Evolutionary conservation across 2,113 vertebrate species (phyloP).

Genomic region (Austrofundulus limnaeus): DNA sequence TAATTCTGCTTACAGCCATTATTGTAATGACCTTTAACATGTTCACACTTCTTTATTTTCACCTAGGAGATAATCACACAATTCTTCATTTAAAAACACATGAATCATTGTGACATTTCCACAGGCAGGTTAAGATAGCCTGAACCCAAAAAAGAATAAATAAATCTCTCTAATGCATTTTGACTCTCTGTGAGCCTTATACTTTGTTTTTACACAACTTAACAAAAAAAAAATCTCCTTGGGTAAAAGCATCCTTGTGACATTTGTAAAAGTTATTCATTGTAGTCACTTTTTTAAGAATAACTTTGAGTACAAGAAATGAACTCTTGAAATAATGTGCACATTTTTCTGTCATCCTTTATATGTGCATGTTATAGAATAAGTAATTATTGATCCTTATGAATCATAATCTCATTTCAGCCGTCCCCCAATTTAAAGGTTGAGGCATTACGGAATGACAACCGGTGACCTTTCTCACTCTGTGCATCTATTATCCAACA

Average conservation of each 20-base stretch:
- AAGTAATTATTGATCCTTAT: conserved; percentile 42
- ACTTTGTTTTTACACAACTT: background rate
- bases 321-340: conserved; percentile 2
- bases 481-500: conserved; percentile 67
- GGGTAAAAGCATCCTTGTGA: background rate
- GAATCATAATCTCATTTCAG: conserved; percentile 31
- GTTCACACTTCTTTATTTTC: conserved; percentile 45
- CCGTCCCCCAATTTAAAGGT: conserved; percentile 66
- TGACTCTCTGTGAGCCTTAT: background rate
- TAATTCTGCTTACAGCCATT: conserved; percentile 39
- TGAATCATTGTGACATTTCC: conserved; percentile 61
- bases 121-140: conserved; percentile 27
- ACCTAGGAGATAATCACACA: conserved; percentile 54
- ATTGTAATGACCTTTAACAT: conserved; percentile 54
- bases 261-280: too few relatives aligned
- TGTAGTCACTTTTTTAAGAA: background rate
- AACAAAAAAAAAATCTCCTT: background rate
- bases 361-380: conserved; percentile 19
- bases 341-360: conserved; percentile 1
- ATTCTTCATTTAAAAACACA: conserved; percentile 50
- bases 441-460: conserved; percentile 70
- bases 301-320: background rate
- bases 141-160: conserved; percentile 6
- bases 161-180: conserved; percentile 1
- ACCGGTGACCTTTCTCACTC: conserved; percentile 63